Evolutionary conservation across 2,888 invertebrate genomes (phyloP), one percentile per base, ranked within the genome.

Genomic region (Drosophila seclusa): DNA sequence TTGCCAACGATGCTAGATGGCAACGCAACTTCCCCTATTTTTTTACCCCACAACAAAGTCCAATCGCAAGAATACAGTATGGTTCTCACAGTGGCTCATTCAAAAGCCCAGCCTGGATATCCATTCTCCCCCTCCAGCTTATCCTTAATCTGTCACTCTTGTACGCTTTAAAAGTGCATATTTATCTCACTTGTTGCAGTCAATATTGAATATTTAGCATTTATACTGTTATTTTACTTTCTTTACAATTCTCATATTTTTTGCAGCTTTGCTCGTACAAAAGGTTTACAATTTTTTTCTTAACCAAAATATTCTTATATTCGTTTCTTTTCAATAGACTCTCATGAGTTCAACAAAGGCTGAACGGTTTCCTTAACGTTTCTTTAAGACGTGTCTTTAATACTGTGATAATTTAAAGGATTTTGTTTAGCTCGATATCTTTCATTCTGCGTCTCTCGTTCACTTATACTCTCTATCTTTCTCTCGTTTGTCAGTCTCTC

Each of bases 61-160:
- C 68, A 68, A 74, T 63, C 49, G 58, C 65, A 71, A 54, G 54
- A 54, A 59, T 60, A 24, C 49, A 31, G 50, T 58, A 68, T 68
- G 42, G 59, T 58, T 58, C 59, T 58, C 64, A 58, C 55, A 57
- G 40, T 48, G 57, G 48, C 54, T 48, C 75, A 65, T 27, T 40
- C 45, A 59, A 54, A 59, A 31, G 42, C 10, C 18, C 27, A 10
- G 16, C 38, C 38, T 55, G 13, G 13, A 27, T 27, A 42, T 53
- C 36, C 40, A 27, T 27, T 24, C 32, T 3, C 5, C 13, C 10
- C 4, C 31, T 7, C 5, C 13, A 16, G 11, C 18, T 2, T 6
- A 8, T 3, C 21, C 21, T 8, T 16, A 32, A 32, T 13, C 34
- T 27, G 16, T 31, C n/a, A 10, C 13, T 49, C 0, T 1, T 2